Percentiles rank a stretch among this genome's conserved stretches.
Conservation (phyloP, 2,797 vertebrate species). For the Esox lucius region DNA sequence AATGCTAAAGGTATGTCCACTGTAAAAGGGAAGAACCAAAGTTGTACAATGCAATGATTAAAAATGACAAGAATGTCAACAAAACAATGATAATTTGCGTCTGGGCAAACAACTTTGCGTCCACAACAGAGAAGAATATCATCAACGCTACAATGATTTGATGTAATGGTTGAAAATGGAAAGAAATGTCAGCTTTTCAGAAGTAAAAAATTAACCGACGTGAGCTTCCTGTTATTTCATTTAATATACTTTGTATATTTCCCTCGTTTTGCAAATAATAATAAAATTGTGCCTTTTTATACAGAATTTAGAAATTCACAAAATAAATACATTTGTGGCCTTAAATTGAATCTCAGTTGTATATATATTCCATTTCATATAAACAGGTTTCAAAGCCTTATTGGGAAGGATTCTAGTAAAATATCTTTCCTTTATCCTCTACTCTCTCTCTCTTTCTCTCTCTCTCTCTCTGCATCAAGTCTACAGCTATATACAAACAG, state of each 20-base stretch:
- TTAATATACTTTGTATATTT: constrained; percentile 64
- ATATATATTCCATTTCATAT: constrained; percentile 73
- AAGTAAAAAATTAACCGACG: constrained; percentile 37
- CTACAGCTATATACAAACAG: constrained; percentile 66
- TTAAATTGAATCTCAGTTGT: constrained; percentile 71
- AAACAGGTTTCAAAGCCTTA: constrained; percentile 65
- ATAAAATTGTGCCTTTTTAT: constrained; percentile 72
- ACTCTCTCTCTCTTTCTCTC: constrained; percentile 45
- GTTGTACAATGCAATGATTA: constrained; percentile 58
- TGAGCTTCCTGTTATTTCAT: constrained; percentile 57
- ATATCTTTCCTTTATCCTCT: constrained; percentile 45
- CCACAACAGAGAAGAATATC: constrained; percentile 64
- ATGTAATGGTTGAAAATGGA: constrained; percentile 67
- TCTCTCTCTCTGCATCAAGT: constrained; percentile 52
- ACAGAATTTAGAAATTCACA: constrained; percentile 81
- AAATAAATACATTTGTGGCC: constrained; percentile 84
- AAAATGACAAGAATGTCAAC: constrained; percentile 64
- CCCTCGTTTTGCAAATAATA: constrained; percentile 74
- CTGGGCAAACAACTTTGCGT: constrained; percentile 37
- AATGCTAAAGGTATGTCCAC: constrained; percentile 59
- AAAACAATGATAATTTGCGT: constrained; percentile 54
- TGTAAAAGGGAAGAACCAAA: constrained; percentile 43
- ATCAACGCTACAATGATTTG: constrained; percentile 61
- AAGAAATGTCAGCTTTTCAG: constrained; percentile 51
- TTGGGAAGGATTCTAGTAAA: constrained; percentile 52